Evolutionary conservation across 1,140 invertebrate species (phyloP).

Genomic region (Nylanderia fulva): DNA sequence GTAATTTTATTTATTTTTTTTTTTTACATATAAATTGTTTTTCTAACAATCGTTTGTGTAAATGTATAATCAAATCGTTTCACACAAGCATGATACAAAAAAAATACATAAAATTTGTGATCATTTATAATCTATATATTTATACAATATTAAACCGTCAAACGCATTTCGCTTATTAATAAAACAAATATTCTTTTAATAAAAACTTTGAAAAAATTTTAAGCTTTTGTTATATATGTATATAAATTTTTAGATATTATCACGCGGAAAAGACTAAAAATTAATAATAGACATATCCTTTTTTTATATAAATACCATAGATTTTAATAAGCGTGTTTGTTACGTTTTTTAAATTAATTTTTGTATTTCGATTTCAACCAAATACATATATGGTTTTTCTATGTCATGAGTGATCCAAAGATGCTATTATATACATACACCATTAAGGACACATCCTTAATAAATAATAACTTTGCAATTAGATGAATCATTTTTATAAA

Average conservation of each 20-base stretch:
- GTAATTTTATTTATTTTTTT: no score
- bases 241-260: background rate
- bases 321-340: background rate
- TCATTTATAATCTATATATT: no score
- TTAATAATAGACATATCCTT: background rate
- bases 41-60: conserved; percentile 81
- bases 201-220: no score
- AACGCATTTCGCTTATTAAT: background rate
- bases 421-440: background rate
- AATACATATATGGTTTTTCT: background rate
- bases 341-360: no score
- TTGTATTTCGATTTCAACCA: no score
- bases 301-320: background rate
- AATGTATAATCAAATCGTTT: conserved; percentile 41
- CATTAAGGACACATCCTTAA: conserved; percentile 2
- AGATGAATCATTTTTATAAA: background rate
- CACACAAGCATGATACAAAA: conserved; percentile 1
- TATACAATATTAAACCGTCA: background rate
- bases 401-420: background rate
- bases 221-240: background rate
- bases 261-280: background rate
- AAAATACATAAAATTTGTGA: background rate
- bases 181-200: no score
- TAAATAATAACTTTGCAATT: conserved; percentile 25
- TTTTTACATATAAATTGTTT: conserved; percentile 81